Evolutionary conservation across 2,797 vertebrate species (phyloP).

Genomic region (Esox masquinongy): DNA sequence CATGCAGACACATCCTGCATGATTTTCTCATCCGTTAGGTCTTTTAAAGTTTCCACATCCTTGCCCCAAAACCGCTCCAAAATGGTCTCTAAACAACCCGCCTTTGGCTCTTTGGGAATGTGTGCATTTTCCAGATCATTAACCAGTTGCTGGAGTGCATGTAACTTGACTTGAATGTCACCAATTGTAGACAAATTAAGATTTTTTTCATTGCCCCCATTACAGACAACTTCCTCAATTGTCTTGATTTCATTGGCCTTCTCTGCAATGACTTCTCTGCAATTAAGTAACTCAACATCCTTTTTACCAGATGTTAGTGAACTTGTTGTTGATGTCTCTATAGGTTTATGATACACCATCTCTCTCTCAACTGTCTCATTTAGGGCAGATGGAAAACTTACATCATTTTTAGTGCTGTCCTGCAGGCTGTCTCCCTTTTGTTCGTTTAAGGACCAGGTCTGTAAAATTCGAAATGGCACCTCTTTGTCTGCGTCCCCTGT

Average conservation of each 20-base stretch:
- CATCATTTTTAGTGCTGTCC: not conserved
- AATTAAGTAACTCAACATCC: not conserved
- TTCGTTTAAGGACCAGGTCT: not conserved
- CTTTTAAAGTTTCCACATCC: slow-evolving; percentile 33
- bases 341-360: not conserved
- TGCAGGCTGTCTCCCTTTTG: not conserved
- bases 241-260: not conserved
- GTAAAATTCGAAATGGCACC: not conserved
- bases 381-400: not conserved
- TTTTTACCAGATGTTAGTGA: not conserved
- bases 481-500: not conserved
- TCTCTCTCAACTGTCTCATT: not conserved
- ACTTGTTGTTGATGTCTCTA: not conserved
- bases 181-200: slow-evolving; percentile 6
- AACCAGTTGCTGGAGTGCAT: slow-evolving; percentile 32
- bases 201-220: not conserved
- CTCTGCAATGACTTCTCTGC: not conserved
- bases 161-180: slow-evolving; percentile 28
- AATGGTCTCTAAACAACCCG: slow-evolving; percentile 21
- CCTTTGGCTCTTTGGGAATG: slow-evolving; percentile 10
- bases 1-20: slow-evolving; percentile 1
- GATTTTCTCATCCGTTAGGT: slow-evolving; percentile 41
- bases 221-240: not conserved
- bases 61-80: slow-evolving; percentile 35
- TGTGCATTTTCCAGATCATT: slow-evolving; percentile 20